Evolutionary conservation across 92 coral and sea anemone genomes (phyloP).

Genomic region (Porites rus): DNA sequence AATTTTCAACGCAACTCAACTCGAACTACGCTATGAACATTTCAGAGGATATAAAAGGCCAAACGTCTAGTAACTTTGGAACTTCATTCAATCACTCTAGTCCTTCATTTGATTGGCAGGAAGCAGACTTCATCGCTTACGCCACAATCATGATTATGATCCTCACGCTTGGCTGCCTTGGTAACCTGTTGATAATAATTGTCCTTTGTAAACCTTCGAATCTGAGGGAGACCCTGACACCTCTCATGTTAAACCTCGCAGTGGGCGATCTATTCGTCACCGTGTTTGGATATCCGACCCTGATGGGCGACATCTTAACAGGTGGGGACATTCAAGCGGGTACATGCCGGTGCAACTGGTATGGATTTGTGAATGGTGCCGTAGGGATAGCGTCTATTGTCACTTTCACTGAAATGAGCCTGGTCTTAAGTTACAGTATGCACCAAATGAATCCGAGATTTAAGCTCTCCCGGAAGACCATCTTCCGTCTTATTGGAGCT

Average conservation of each 20-base stretch:
- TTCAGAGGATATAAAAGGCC: background rate
- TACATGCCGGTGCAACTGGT: constrained; percentile 55
- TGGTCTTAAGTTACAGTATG: constrained; percentile 34
- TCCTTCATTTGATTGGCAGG: constrained; percentile 8
- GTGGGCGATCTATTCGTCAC: constrained; percentile 49
- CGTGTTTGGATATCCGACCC: constrained; percentile 64
- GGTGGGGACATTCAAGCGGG: background rate
- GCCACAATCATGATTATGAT: constrained; percentile 39
- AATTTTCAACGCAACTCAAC: background rate
- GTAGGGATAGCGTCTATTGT: constrained; percentile 63
- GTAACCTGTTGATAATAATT: constrained; percentile 50
- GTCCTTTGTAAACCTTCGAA: constrained; percentile 52
- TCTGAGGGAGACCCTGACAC: constrained; percentile 60
- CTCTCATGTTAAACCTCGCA: constrained; percentile 59
- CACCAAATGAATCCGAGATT: constrained; percentile 50
- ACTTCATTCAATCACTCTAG: background rate
- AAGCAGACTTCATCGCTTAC: constrained; percentile 23
- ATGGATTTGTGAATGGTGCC: constrained; percentile 57
- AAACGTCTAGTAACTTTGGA: background rate
- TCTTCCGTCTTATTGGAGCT: constrained; percentile 25
- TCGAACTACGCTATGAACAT: constrained; percentile 6
- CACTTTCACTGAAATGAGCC: constrained; percentile 55
- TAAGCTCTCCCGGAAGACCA: constrained; percentile 2
- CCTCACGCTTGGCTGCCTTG: constrained; percentile 54
- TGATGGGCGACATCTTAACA: constrained; percentile 30